These are phyloP conservation scores for Chaenocephalus aceratus DNA, from an alignment of 2,113 vertebrate species.

Conservation along the genomic window DNA sequence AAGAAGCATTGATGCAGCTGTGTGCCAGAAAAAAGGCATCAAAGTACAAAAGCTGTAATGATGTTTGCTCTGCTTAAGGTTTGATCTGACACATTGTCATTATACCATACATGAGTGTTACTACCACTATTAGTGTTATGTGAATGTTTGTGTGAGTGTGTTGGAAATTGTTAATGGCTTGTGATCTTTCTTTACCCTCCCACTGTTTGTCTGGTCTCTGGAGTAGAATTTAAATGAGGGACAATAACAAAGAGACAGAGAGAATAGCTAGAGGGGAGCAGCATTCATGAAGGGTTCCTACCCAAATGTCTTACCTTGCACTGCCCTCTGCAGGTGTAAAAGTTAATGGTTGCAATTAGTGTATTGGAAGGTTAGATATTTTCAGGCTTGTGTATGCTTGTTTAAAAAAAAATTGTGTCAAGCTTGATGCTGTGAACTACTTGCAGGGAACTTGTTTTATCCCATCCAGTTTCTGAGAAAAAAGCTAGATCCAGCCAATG, in stretches of 20 bases:
- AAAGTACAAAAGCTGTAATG: constrained; percentile 8
- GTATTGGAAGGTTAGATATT: background rate
- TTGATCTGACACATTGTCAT: constrained; percentile 18
- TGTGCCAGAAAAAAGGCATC: constrained; percentile 8
- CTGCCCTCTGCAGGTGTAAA: constrained; percentile 72
- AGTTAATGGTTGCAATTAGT: constrained; percentile 26
- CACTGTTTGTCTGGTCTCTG: constrained; percentile 44
- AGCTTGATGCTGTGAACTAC: too few relatives aligned
- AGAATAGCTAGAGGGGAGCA: constrained; percentile 14
- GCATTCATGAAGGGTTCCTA: constrained; percentile 19
- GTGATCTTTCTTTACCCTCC: constrained; percentile 63
- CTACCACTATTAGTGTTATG: background rate
- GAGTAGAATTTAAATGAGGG: constrained; percentile 63
- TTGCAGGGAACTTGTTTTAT: background rate
- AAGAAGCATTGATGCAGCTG: constrained; percentile 27
- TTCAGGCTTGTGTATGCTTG: background rate
- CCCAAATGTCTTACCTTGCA: constrained; percentile 42
- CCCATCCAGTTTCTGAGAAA: too few relatives aligned
- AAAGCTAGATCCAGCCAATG: too few relatives aligned
- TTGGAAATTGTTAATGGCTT: constrained; percentile 47
- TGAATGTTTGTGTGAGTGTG: background rate
- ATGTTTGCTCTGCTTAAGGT: background rate
- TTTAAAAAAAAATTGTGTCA: background rate
- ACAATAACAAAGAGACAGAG: constrained; percentile 20
- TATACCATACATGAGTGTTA: background rate